Evolutionary conservation across 2,113 vertebrate genomes (phyloP), one percentile per base, ranked within the genome.

Genomic region (Gobio gobio): DNA sequence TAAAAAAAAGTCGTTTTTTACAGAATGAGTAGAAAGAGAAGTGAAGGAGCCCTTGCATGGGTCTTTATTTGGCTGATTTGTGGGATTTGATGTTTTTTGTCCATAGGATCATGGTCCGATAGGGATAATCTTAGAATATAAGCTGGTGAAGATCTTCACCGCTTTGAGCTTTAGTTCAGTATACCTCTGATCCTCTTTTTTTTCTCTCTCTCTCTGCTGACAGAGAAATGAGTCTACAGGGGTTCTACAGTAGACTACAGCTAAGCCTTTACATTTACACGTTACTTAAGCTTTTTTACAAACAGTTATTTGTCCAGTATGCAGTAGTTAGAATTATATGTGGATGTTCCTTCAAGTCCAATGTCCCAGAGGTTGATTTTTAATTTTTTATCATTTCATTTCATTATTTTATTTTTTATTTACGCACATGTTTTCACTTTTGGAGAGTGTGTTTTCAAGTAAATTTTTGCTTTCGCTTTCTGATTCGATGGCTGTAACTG

Each of bases 51-150:
- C 26, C 24, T 33, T 76, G 9, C 6, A 22, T 24, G 1, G 16
- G 47, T 33, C 16, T 54, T 76, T 76, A 66, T 68, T 54, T 81
- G 79, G 18, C 14, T 13, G 78, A 82, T 86, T 58, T 66, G 43
- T 22, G 29, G 74, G 74, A 83, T 88, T 83, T 72, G 20, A 40
- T 68, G 61, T 26, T 86, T 73, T 43, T 73, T 79, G 9, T 54
- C 63, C n/a, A 47, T 36, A 22, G 49, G 75, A 80, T 86, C 81
- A 40, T 43, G 43, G 22, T 40, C 56, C 20, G 10, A 26, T 45
- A 61, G 72, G 83, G 77, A 79, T 86, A 80, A 81, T 75, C 68
- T 51, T 36, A 61, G 81, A 83, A 79, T 74, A 86, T 78, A 87
- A 43, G 75, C 75, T 45, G 77, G 40, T 47, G 64, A 36, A 83